phyloP scores from a whole-genome alignment of 2,797 vertebrate species.

The Poliocrania exsul region DNA sequence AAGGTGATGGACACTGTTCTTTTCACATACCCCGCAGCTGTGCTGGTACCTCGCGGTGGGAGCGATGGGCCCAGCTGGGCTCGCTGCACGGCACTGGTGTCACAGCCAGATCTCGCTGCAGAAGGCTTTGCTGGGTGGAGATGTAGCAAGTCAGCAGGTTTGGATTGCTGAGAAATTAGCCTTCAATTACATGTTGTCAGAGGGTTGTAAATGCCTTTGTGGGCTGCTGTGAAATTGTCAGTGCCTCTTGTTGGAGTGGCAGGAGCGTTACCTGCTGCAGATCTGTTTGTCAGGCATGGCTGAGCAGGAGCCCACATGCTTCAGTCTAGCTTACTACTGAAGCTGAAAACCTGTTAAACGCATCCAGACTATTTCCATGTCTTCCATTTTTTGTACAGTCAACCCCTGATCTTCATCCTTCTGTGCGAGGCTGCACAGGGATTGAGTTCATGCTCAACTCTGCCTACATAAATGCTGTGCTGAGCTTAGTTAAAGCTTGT shows the following conservation, averaged over 20 bases:
- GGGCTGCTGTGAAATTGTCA: background rate
- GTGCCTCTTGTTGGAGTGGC: background rate
- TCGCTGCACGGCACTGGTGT: background rate
- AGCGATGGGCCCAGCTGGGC: background rate
- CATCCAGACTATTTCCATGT: background rate
- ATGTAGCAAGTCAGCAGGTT: background rate
- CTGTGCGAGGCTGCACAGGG: background rate
- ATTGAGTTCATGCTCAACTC: background rate
- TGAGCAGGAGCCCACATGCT: background rate
- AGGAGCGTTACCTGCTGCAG: background rate
- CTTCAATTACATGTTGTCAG: background rate
- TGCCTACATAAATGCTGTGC: background rate
- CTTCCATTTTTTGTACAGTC: background rate
- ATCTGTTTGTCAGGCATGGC: background rate
- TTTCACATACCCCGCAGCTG: background rate
- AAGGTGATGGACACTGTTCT: background rate
- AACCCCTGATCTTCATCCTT: background rate
- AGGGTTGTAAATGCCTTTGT: background rate
- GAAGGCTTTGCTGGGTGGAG: background rate
- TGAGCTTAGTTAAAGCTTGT: background rate
- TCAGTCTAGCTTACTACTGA: background rate
- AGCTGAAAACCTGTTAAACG: background rate
- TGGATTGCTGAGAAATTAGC: background rate
- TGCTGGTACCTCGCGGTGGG: fast-evolving
- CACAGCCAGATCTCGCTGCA: background rate